Percentiles rank a stretch among this genome's conserved stretches.
phyloP scores from a whole-genome alignment of 2,113 vertebrate genomes.

The Orcinus orca region DNA sequence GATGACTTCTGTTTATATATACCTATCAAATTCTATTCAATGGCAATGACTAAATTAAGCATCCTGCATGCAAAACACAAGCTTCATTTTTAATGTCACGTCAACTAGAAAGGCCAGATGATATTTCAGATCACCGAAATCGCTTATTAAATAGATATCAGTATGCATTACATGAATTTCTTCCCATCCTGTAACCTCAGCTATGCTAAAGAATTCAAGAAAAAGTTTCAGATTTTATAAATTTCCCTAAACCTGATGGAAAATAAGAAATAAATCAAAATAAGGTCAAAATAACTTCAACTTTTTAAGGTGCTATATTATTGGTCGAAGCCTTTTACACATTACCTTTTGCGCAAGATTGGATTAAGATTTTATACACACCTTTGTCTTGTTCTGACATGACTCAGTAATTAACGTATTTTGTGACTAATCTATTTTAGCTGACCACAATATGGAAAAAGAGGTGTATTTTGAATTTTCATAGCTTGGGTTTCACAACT shows the following conservation, averaged over 20 bases:
- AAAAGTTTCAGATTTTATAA: background rate
- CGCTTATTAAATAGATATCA: background rate
- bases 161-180: background rate
- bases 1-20: constrained; percentile 5
- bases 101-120: constrained; percentile 28
- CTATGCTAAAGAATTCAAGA: background rate
- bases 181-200: background rate
- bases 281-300: background rate
- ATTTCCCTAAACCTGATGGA: background rate
- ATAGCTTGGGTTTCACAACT: background rate
- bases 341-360: background rate
- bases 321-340: background rate
- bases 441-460: background rate
- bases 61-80: constrained; percentile 10
- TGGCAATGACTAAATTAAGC: constrained; percentile 33
- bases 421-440: constrained; percentile 6
- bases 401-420: background rate
- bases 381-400: background rate
- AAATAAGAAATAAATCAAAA: background rate
- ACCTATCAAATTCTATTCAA: constrained; percentile 31
- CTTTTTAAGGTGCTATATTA: background rate
- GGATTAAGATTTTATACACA: background rate
- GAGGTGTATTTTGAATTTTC: background rate
- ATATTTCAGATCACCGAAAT: constrained; percentile 38
- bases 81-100: constrained; percentile 33